Evolutionary conservation across 2,113 vertebrate genomes (phyloP).

Genomic region (Terrapene triunguis): DNA sequence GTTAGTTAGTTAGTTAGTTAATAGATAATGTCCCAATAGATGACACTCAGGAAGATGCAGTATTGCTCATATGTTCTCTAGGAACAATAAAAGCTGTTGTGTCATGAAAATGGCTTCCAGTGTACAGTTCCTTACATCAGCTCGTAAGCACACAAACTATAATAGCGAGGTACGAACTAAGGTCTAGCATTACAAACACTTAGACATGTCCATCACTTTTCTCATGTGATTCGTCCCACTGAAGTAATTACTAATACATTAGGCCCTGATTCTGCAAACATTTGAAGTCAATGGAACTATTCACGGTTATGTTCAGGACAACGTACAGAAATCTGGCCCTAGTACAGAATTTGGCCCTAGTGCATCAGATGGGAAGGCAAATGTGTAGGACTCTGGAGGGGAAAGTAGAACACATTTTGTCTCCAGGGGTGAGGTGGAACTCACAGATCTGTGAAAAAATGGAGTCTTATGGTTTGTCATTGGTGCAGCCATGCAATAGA

Average conservation of each 20-base stretch:
- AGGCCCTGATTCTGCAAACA: background rate
- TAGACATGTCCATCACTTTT: background rate
- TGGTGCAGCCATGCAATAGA: background rate
- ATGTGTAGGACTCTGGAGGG: background rate
- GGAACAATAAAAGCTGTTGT: background rate
- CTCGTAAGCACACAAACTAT: background rate
- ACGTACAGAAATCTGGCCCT: background rate
- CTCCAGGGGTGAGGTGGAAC: background rate
- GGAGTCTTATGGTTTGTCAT: background rate
- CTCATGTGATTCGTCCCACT: background rate
- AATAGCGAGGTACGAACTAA: accelerated
- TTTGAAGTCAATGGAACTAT: background rate
- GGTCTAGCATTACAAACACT: background rate
- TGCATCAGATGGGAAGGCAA: background rate
- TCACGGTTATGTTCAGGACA: background rate
- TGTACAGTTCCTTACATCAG: background rate
- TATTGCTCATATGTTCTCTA: background rate
- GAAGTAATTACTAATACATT: background rate
- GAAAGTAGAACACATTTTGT: background rate
- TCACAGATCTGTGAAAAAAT: background rate
- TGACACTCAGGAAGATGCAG: accelerated
- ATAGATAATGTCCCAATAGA: background rate
- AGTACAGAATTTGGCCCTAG: background rate
- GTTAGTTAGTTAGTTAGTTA: too few species aligned
- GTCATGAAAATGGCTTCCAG: background rate